Evolutionary conservation across 2,888 invertebrate genomes (phyloP), one percentile per base, ranked within the genome.

Genomic region (Drosophila lutescens): DNA sequence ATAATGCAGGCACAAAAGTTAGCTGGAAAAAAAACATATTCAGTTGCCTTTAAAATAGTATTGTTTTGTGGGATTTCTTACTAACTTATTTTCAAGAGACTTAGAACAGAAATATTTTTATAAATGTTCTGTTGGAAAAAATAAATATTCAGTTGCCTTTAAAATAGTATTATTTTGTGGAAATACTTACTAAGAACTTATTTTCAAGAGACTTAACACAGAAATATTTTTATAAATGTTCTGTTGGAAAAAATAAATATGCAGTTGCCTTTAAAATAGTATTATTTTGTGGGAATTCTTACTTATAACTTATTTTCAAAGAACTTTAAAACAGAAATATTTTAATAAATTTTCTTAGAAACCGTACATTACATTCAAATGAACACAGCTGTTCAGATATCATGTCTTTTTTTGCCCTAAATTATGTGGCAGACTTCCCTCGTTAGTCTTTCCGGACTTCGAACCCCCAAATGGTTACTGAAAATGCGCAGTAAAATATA

Each of bases 371-470:
- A 36, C 34, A 26, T 57, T 15, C 23, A 13, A 13, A 36, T 50
- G 56, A 44, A 44, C 44, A 20, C 23, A 23, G 20, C 23, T 23
- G 34, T 26, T 1, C 30, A 47, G 30, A 15, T 3, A 15, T 30
- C 30, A 23, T 13, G 23, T 13, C 12, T 23, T 23, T 46, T 46
- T 26, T 13, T 5, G 49, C 10, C 13, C 23, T 15, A 15, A 46
- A 30, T 15, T 6, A n/a, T 67, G 63, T 59, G 66, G 62, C 69
- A 69, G 77, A 75, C 62, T 71, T 77, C 71, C 71, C 82, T 82
- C 86, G 79, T 79, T 86, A 79, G 69, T 59, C 57, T 66, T 86
- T 79, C 51, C 51, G 53, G 53, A 53, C 23, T 36, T 36, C 30
- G 38, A 40, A 17, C 36, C 55, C 40, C 32, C 20, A 58, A 67